Conservation (phyloP, 2,888 invertebrate species). For the Drosophila vallismaia region DNA sequence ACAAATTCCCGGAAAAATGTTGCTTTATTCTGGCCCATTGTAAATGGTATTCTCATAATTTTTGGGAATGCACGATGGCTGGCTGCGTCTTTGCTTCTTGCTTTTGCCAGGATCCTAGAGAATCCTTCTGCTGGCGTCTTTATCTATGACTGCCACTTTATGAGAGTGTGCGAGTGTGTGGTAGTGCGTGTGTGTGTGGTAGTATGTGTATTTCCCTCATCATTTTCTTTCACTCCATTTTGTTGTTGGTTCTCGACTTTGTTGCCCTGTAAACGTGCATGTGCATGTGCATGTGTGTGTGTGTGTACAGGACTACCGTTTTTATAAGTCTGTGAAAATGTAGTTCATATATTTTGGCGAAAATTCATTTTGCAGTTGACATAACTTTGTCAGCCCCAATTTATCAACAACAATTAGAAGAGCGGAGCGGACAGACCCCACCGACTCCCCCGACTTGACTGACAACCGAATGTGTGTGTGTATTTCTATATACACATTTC, state of each 20-base stretch:
- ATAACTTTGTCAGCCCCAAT: slow-evolving; percentile 77
- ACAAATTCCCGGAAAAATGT: neutral
- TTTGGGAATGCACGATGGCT: slow-evolving; percentile 23
- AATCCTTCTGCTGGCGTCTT: slow-evolving; percentile 53
- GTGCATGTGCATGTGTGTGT: slow-evolving; percentile 25
- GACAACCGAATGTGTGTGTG: slow-evolving; percentile 36
- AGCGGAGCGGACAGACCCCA: slow-evolving; percentile 53
- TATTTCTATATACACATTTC: too few relatives aligned
- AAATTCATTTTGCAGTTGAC: slow-evolving; percentile 78
- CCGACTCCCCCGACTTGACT: slow-evolving; percentile 31
- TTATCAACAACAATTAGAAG: slow-evolving; percentile 79
- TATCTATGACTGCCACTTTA: slow-evolving; percentile 66
- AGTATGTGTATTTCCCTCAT: slow-evolving; percentile 50
- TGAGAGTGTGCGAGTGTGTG: slow-evolving; percentile 20
- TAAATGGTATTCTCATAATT: slow-evolving; percentile 23
- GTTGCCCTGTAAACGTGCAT: slow-evolving; percentile 36
- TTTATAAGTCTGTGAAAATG: slow-evolving; percentile 76
- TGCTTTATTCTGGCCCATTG: slow-evolving; percentile 19
- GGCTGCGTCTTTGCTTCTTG: neutral
- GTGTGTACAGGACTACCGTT: slow-evolving; percentile 51
- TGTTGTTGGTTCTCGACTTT: slow-evolving; percentile 57
- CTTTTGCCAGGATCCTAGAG: slow-evolving; percentile 33
- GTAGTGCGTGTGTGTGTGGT: neutral
- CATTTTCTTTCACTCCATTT: slow-evolving; percentile 33
- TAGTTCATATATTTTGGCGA: slow-evolving; percentile 75